Base-by-base conservation (phyloP, 2,888 invertebrate species). In the Cheiracanthium punctorium region DNA sequence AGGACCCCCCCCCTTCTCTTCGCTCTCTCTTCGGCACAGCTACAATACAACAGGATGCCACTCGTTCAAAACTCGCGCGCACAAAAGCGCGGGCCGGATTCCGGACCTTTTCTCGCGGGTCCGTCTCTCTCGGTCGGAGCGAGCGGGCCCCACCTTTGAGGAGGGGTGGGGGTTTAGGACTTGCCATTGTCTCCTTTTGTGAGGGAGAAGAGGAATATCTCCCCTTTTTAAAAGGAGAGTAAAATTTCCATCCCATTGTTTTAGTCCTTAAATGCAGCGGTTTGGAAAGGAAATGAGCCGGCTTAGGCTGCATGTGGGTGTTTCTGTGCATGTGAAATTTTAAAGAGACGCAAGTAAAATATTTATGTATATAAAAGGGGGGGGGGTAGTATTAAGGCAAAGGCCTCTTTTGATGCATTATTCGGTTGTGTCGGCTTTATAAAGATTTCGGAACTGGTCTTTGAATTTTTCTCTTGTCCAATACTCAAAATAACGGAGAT, bases 31-130 rank as follows among this genome's bases (percentile, higher is more conserved):
- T 64, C 64, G 5, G 8, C 48, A 2, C 17, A 2, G 58, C 32
- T 33, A 75, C 72, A 84, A 79, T 84, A 79, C 67, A 79, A 72
- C 85, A 85, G 85, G 85, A 85, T 85, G 85, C 85, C 70, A 71
- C 85, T 80, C 80, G 74, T 85, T 70, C 73, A 79, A 80, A 85
- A 80, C 33, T 24, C 70, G 64, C 20, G 43, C n/a, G 24, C 58
- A 80, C 80, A 80, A 85, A 80, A 58, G 75, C 43, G 29, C 43
- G 29, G 58, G 58, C 80, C 85, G 85, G 85, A 85, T 73, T 74
- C 79, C 52, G 69, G 76, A 32, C 84, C 72, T 41, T 82, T 76
- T n/a, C n/a, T n/a, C n/a, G 20, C 58, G 58, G 58, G 58, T 24
- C 58, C 58, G 58, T 58, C 24, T 58, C n/a, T n/a, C n/a, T n/a